Base-by-base conservation (phyloP, 2,888 invertebrate genomes). In the Caradrina kadenii region DNA sequence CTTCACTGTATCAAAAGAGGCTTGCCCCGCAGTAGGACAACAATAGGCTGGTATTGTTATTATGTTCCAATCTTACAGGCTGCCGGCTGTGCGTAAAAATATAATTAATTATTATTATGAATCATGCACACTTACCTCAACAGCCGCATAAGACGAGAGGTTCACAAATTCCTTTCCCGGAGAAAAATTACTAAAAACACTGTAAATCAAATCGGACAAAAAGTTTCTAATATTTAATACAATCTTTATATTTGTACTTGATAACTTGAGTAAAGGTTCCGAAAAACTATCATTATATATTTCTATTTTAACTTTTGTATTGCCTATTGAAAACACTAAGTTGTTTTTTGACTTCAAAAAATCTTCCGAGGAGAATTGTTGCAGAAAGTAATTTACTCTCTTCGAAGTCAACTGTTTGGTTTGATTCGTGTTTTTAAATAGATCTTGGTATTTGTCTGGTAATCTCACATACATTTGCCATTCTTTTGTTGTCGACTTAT, bases 141-240 rank as follows among this genome's bases (percentile, higher is more conserved):
- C 82, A 64, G 85, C 85, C 22, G 90, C 86, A 68, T 94, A 93
- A 63, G 90, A 87, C 2, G 86, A 83, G 56, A 87, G 84, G 68
- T 85, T 86, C 17, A 93, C 85, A 73, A 86, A 91, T 63, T 90
- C 87, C 17, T 81, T 86, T 5, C 77, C 84, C 2, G 83, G 72
- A 45, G 65, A 67, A 55, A 71, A 79, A 8, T 73, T 68, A 48
- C 72, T 59, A 73, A 86, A 87, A 48, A 89, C 80, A 53, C 84
- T 80, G 76, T 92, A 88, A 21, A 93, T 75, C 42, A 94, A 71
- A 63, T 87, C 86, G 0, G 92, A 87, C 45, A 93, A 89, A 67
- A 93, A 93, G 71, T 92, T 92, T 39, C 92, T 88, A 1, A 95
- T 81, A 79, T 90, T 82, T 10, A 87, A 80, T 35, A 90, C 89